Percentiles rank a stretch among this genome's conserved stretches.
phyloP scores from a whole-genome alignment of 2,888 invertebrate genomes.

The Troides aeacus region DNA sequence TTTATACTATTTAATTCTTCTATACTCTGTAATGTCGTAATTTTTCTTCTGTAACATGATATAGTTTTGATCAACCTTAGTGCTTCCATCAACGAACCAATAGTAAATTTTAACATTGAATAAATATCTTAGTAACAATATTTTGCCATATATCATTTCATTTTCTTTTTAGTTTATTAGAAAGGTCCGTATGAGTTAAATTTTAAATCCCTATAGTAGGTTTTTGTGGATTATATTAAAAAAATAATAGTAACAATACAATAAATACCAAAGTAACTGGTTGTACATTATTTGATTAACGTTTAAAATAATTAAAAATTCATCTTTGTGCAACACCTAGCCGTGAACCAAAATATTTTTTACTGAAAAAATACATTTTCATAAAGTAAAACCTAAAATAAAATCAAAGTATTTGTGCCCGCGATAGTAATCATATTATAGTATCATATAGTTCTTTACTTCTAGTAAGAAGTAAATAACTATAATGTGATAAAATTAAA shows the following conservation, averaged over 20 bases:
- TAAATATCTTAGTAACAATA: conserved; percentile 5
- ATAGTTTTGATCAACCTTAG: conserved; percentile 8
- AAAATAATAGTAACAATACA: conserved; percentile 4
- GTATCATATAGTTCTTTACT: no score
- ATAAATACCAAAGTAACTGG: not conserved
- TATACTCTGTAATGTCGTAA: not conserved
- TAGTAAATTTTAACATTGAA: not conserved
- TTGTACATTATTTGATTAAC: not conserved
- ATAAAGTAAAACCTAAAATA: not conserved
- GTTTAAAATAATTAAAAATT: not conserved
- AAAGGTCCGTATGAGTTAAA: conserved; percentile 15
- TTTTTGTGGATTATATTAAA: conserved; percentile 12
- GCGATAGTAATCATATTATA: no score
- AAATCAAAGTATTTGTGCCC: not conserved
- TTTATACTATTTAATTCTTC: not conserved
- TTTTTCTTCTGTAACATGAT: not conserved
- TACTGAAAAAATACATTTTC: not conserved
- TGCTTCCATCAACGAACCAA: not conserved
- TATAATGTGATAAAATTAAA: not conserved
- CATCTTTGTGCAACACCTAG: conserved; percentile 6
- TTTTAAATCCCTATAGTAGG: conserved; percentile 9
- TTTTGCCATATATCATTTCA: not conserved
- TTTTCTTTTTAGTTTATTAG: not conserved
- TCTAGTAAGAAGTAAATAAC: not conserved
- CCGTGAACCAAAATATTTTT: not conserved